Percentiles rank a stretch among this genome's conserved stretches.
phyloP scores from a whole-genome alignment of 2,113 vertebrate species.

The Pachyramphus minor region DNA sequence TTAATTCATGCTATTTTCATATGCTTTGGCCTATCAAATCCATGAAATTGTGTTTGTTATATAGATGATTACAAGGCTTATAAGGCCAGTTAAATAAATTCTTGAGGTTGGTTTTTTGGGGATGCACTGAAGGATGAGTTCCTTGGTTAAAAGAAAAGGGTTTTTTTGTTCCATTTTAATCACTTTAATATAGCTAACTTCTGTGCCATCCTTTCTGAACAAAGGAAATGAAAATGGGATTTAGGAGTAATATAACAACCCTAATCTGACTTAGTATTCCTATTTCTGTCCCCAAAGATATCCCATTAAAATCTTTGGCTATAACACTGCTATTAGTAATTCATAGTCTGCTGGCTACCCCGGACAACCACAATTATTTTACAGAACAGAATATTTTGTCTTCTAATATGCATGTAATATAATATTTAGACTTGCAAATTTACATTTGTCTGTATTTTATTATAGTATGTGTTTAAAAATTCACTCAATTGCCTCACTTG shows the following conservation, averaged over 20 bases:
- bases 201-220: background rate
- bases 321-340: background rate
- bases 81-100: background rate
- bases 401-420: slow-evolving; percentile 14
- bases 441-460: slow-evolving; percentile 19
- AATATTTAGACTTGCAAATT: slow-evolving; percentile 39
- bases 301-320: background rate
- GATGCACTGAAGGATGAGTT: background rate
- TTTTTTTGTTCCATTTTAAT: background rate
- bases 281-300: slow-evolving; percentile 6
- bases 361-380: slow-evolving; percentile 9
- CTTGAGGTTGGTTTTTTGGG: background rate
- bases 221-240: background rate
- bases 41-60: background rate
- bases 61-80: accelerated
- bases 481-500: background rate
- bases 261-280: background rate
- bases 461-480: slow-evolving; percentile 9
- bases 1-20: background rate
- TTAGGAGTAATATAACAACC: background rate
- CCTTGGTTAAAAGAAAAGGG: background rate
- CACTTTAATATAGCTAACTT: background rate
- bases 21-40: background rate
- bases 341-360: background rate
- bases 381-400: background rate